Conservation (phyloP, 2,113 vertebrate genomes). For the Tenebrosternarchus preto region DNA sequence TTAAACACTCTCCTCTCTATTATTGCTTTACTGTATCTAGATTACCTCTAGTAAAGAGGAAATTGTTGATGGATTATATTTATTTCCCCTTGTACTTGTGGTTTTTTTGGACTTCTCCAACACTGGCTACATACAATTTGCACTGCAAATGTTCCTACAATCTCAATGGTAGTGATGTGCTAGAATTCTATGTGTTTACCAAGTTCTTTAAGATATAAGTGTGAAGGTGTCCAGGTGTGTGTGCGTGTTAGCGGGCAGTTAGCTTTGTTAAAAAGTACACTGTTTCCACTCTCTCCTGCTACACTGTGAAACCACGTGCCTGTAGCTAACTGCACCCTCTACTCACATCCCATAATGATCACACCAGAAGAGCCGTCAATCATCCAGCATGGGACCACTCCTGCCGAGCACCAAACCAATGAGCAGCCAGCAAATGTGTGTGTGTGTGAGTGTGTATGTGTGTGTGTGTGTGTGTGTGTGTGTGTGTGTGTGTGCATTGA, state of each 20-base stretch:
- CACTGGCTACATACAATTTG: too few species aligned
- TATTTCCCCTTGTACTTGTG: too few species aligned
- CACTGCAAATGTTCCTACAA: too few species aligned
- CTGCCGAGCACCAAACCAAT: slow-evolving; percentile 28
- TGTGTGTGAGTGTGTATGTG: slow-evolving; percentile 15
- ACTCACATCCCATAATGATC: slow-evolving; percentile 39
- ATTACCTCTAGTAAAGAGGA: too few species aligned
- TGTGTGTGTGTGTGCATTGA: neutral
- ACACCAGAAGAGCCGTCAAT: slow-evolving; percentile 32
- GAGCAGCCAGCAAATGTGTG: neutral
- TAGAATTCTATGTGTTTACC: neutral
- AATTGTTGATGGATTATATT: too few species aligned
- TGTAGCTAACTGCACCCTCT: neutral
- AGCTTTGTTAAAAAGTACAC: slow-evolving; percentile 21
- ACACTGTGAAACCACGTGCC: neutral
- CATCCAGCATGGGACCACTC: slow-evolving; percentile 21
- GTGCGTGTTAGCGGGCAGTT: neutral
- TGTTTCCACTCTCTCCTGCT: slow-evolving; percentile 15
- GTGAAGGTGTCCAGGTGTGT: neutral
- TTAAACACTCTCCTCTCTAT: too few species aligned
- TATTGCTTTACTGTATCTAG: too few species aligned
- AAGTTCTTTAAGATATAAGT: neutral
- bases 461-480: too few species aligned
- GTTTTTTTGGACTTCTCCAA: too few species aligned
- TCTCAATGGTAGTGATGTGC: too few species aligned